Percentiles rank a stretch among this genome's conserved stretches.
phyloP scores from a whole-genome alignment of 1,140 invertebrate genomes.

The Euwallacea fornicatus region DNA sequence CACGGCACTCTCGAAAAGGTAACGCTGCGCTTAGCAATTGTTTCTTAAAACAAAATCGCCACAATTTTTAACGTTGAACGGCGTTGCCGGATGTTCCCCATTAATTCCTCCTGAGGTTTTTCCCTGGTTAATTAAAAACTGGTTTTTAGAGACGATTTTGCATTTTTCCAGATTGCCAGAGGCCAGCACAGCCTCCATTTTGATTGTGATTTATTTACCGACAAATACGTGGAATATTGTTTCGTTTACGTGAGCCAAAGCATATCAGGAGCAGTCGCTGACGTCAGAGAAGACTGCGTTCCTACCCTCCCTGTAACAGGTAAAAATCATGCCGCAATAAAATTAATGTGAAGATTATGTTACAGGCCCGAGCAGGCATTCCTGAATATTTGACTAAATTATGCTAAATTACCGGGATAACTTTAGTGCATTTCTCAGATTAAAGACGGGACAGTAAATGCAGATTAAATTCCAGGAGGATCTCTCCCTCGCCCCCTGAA shows the following conservation, averaged over 20 bases:
- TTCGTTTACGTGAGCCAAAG: slow-evolving; percentile 83
- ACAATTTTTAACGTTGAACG: no score
- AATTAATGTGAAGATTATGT: no score
- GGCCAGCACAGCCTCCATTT: slow-evolving; percentile 75
- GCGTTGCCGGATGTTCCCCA: no score
- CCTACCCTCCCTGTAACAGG: slow-evolving; percentile 77
- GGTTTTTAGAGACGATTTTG: not conserved
- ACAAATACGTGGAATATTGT: slow-evolving; percentile 81
- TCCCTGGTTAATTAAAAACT: not conserved
- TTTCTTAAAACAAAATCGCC: no score
- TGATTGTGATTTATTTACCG: slow-evolving; percentile 79
- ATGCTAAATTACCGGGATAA: slow-evolving; percentile 7
- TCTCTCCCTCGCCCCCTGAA: not conserved
- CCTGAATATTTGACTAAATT: not conserved
- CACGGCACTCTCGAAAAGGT: no score
- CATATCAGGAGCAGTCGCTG: slow-evolving; percentile 76
- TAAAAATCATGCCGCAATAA: slow-evolving; percentile 50
- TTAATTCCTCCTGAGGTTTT: not conserved
- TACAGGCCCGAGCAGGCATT: not conserved
- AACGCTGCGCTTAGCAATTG: no score
- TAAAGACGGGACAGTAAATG: slow-evolving; percentile 2
- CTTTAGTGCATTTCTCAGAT: not conserved
- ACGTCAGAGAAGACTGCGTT: slow-evolving; percentile 78
- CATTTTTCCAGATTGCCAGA: slow-evolving; percentile 51
- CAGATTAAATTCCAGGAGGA: slow-evolving; percentile 11